A percentile compares a stretch with the other conserved stretches of the same genome.
phyloP scores from a whole-genome alignment of 2,797 vertebrate genomes.

The Vultur gryphus region DNA sequence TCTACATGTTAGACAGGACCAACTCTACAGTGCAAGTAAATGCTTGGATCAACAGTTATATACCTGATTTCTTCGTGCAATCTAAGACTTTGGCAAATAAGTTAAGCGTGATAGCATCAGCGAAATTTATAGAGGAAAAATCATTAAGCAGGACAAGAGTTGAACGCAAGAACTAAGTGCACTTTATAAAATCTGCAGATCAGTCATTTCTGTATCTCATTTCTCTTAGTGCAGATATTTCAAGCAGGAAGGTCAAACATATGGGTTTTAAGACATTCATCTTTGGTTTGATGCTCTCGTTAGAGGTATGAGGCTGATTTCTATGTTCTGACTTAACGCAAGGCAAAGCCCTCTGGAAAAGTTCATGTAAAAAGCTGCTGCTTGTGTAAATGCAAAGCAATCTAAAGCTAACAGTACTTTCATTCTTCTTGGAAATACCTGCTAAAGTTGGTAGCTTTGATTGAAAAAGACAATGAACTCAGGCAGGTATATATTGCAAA shows the following conservation, averaged over 20 bases:
- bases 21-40: not conserved
- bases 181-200: not conserved
- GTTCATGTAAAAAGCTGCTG: not conserved
- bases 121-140: not conserved
- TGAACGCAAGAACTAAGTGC: not conserved
- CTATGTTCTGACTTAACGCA: not conserved
- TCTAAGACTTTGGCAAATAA: not conserved
- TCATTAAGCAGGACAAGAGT: not conserved
- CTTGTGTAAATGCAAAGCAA: not conserved
- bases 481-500: not conserved
- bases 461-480: not conserved
- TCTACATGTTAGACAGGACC: not conserved
- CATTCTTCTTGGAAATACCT: not conserved
- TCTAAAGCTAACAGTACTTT: not conserved
- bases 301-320: not conserved
- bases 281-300: not conserved
- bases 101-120: not conserved
- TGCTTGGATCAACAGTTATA: not conserved
- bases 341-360: not conserved
- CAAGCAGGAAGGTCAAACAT: not conserved
- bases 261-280: not conserved
- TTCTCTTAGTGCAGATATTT: not conserved
- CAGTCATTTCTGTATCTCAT: not conserved
- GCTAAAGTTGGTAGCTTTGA: not conserved
- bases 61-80: not conserved